Evolutionary conservation across 2,113 vertebrate species (phyloP).

Genomic region (Antechinus stuartii): DNA sequence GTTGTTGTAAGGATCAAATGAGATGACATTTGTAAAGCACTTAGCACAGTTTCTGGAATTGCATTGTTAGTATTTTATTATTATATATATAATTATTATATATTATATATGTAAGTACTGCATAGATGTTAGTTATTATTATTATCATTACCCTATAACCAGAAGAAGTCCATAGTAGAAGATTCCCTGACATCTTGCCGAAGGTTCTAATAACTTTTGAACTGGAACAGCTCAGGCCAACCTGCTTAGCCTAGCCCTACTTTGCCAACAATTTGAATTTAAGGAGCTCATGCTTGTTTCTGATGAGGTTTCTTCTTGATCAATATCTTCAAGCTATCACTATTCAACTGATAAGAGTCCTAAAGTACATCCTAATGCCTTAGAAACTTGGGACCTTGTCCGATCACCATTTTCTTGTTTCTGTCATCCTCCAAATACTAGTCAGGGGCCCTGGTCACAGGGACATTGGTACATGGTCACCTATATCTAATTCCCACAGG

Average conservation of each 20-base stretch:
- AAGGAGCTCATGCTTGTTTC: neutral
- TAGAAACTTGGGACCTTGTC: neutral
- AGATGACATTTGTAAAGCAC: neutral
- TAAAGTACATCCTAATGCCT: neutral
- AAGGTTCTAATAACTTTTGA: neutral
- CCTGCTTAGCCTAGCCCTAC: neutral
- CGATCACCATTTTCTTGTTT: neutral
- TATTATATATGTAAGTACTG: neutral
- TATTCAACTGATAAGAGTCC: neutral
- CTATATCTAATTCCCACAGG: neutral
- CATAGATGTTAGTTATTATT: neutral
- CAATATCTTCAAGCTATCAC: no score
- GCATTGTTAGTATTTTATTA: no score
- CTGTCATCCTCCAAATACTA: neutral
- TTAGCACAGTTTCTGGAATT: neutral
- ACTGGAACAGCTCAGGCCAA: accelerated
- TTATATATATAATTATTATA: neutral
- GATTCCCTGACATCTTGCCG: neutral
- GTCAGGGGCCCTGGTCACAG: neutral
- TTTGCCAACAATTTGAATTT: neutral
- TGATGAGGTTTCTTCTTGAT: neutral
- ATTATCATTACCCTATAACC: neutral
- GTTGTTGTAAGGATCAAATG: neutral
- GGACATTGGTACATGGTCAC: neutral
- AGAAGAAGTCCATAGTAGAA: neutral